Conservation (phyloP, 2,888 invertebrate genomes). For the Nemotelus nigrinus region DNA sequence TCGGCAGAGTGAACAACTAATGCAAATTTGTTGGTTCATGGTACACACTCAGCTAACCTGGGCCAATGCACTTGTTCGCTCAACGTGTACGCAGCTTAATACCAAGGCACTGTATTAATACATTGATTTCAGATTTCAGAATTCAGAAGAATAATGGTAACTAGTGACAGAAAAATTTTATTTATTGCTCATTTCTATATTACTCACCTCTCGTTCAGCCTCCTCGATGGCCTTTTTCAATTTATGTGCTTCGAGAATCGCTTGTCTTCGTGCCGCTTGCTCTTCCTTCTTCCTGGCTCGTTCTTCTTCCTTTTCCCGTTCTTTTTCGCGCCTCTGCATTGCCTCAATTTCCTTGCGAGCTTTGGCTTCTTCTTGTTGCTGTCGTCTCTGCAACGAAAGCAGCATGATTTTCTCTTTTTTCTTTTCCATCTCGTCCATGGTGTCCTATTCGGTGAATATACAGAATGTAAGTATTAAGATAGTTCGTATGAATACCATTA, state of each 20-base stretch:
- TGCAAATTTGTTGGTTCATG: no score
- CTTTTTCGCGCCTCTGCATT: conserved; percentile 78
- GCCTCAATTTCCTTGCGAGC: conserved; percentile 85
- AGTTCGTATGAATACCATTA: neutral
- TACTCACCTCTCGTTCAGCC: conserved; percentile 81
- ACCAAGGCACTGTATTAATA: no score
- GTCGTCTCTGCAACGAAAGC: conserved; percentile 87
- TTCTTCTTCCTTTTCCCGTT: conserved; percentile 79
- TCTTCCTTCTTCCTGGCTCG: conserved; percentile 80
- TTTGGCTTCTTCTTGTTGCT: conserved; percentile 88
- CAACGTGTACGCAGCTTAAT: no score
- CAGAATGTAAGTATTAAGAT: neutral
- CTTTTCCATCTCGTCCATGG: conserved; percentile 89
- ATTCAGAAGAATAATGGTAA: no score
- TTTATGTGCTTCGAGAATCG: conserved; percentile 92
- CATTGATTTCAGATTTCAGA: no score
- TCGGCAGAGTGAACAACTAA: no score
- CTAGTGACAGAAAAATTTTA: no score
- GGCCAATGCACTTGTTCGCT: no score
- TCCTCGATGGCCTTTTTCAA: conserved; percentile 93
- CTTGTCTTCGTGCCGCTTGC: conserved; percentile 85
- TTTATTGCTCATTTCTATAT: neutral
- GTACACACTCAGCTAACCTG: no score
- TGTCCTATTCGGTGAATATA: conserved; percentile 68
- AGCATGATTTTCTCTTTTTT: conserved; percentile 93